These are phyloP conservation scores for Ditula angustiorana DNA, from an alignment of 2,888 invertebrate species.

Conservation along the genomic window DNA sequence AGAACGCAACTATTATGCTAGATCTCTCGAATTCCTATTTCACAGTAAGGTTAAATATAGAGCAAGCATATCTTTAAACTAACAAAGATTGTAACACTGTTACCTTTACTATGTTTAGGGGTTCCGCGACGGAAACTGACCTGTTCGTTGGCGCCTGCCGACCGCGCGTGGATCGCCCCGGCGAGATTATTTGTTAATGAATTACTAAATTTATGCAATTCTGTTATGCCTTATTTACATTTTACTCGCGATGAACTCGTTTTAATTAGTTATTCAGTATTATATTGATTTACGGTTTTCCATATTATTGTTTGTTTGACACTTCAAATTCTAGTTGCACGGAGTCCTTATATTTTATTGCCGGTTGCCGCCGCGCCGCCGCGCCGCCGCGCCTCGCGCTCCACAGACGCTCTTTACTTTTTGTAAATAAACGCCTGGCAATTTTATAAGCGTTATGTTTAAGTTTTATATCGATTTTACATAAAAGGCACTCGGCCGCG, in stretches of 20 bases:
- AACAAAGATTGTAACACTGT: slow-evolving; percentile 49
- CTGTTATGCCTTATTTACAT: slow-evolving; percentile 25
- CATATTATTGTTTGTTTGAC: slow-evolving; percentile 21
- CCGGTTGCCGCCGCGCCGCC: slow-evolving; percentile 1
- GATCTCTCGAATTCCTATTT: slow-evolving; percentile 44
- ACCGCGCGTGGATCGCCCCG: not conserved
- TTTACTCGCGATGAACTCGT: slow-evolving; percentile 34
- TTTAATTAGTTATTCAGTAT: slow-evolving; percentile 31
- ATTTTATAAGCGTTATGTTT: slow-evolving; percentile 68
- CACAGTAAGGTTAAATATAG: slow-evolving; percentile 46
- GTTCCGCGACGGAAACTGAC: slow-evolving; percentile 26
- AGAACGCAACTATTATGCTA: slow-evolving; percentile 34
- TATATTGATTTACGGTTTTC: slow-evolving; percentile 26
- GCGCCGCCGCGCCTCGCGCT: slow-evolving; percentile 38
- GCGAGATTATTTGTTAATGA: slow-evolving; percentile 6
- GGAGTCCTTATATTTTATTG: slow-evolving; percentile 8
- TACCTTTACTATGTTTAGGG: slow-evolving; percentile 46
- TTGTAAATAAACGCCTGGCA: slow-evolving; percentile 62
- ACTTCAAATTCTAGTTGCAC: slow-evolving; percentile 18
- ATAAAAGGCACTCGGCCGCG: slow-evolving; percentile 73
- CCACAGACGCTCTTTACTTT: slow-evolving; percentile 48
- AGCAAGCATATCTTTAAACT: slow-evolving; percentile 52
- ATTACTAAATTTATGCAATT: slow-evolving; percentile 31
- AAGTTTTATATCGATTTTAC: slow-evolving; percentile 82
- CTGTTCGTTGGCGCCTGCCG: slow-evolving; percentile 26